Evolutionary conservation across 2,797 vertebrate genomes (phyloP).

Genomic region (Phoxinus dragarum): DNA sequence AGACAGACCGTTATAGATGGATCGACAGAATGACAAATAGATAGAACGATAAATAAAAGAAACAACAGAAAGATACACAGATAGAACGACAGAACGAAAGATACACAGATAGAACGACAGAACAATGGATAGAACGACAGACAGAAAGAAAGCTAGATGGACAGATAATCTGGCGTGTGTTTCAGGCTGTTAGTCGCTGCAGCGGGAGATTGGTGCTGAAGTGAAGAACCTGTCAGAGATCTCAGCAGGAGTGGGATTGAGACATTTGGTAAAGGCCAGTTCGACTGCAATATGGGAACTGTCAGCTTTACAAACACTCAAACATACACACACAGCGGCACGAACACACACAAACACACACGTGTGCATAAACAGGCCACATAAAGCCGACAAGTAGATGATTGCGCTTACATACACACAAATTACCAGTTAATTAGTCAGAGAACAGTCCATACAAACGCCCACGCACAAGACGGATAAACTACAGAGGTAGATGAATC

Average conservation of each 20-base stretch:
- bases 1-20: accelerated
- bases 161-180: constrained; percentile 10
- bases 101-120: background rate
- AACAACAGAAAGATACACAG: background rate
- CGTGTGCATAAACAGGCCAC: background rate
- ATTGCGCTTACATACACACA: constrained; percentile 4
- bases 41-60: background rate
- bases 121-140: background rate
- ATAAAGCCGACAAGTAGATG: background rate
- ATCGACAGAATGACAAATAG: background rate
- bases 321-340: background rate
- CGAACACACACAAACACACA: background rate
- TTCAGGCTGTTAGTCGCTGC: constrained; percentile 24
- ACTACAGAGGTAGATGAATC: background rate
- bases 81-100: background rate
- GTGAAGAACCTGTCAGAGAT: constrained; percentile 31
- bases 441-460: background rate
- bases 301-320: background rate
- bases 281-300: constrained; percentile 21
- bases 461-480: background rate
- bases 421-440: constrained; percentile 41
- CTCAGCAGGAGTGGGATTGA: constrained; percentile 38
- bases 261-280: constrained; percentile 36
- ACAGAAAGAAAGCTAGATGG: background rate
- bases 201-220: constrained; percentile 37